A percentile compares a stretch with the other conserved stretches of the same genome.
Conservation (phyloP, 2,888 invertebrate species). For the Sarcophaga subvicina region DNA sequence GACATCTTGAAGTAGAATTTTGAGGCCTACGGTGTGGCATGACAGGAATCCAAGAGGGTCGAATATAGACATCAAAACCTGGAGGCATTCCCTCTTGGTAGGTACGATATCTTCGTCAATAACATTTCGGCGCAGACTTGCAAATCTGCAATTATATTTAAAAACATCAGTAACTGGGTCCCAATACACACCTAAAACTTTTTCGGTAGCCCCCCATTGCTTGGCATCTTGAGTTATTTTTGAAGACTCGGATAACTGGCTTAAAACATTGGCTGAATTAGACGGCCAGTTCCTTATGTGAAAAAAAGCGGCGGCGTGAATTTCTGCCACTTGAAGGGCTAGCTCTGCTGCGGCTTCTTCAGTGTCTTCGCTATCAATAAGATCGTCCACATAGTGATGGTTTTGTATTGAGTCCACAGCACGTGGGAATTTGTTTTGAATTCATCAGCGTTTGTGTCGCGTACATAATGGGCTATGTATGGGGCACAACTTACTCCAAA, state of each 20-base stretch:
- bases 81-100: conserved; percentile 61
- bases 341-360: conserved; percentile 4
- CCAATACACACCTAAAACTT: conserved; percentile 65
- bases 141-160: conserved; percentile 63
- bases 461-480: conserved; percentile 32
- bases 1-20: conserved; percentile 54
- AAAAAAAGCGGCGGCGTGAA: conserved; percentile 13
- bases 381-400: conserved; percentile 26
- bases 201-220: conserved; percentile 48
- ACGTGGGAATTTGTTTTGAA: background rate
- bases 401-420: conserved; percentile 33
- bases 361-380: conserved; percentile 41
- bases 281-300: conserved; percentile 49
- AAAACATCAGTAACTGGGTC: conserved; percentile 57
- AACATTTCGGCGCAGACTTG: conserved; percentile 51
- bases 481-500: conserved; percentile 39
- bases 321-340: background rate
- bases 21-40: conserved; percentile 40
- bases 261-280: conserved; percentile 31
- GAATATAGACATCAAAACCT: conserved; percentile 29
- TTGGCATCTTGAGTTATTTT: background rate
- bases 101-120: conserved; percentile 34
- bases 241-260: conserved; percentile 13
- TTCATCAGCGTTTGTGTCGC: conserved; percentile 34
- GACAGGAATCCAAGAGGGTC: conserved; percentile 61